Base-by-base conservation (phyloP, 2,113 vertebrate species). In the Megaceryle maxima region DNA sequence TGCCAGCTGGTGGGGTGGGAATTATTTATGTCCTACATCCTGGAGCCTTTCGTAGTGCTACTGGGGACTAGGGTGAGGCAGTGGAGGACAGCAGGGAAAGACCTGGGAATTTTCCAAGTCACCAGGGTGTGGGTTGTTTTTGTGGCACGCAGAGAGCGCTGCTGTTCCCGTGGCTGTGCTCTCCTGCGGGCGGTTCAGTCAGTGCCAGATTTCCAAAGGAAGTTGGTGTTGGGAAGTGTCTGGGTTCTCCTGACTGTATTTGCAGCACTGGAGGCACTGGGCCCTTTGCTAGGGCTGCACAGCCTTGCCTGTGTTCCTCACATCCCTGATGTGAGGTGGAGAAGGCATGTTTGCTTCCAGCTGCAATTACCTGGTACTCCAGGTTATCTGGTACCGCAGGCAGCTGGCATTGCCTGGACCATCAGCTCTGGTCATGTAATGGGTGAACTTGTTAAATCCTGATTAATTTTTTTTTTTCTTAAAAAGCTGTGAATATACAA, bases 151-250 rank as follows among this genome's bases (percentile, higher is more conserved):
- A 48, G 81, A 37, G 48, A 46, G 43, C 3, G 3, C 31, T 64
- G 60, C 77, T 1, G 9, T 44, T 92, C 12, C 0, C 46, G 73
- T 70, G 60, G 31, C 92, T 83, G 53, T 10, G 26, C 86, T 88
- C 48, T 88, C 59, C 83, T 93, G 64, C 72, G 16, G 75, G 80
- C 76, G 0, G 8, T 55, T 53, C 2, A 3, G 10, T 53, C 2
- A n/a, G 91, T 0, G 26, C 88, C 96, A 92, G 87, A 56, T 95
- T 97, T 96, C 94, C 20, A 1, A 89, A 94, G 94, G 95, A 97
- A 96, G 88, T 60, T 75, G 80, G 18, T 87, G 24, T 28, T 82
- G 66, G 83, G 68, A 91, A 75, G 56, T 87, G 80, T 56, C 69
- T 79, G 69, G 69, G 77, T 51, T 95, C 56, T 74, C 29, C 73